phyloP scores from a whole-genome alignment of 2,888 invertebrate genomes.

The Drosophila anomalata region DNA sequence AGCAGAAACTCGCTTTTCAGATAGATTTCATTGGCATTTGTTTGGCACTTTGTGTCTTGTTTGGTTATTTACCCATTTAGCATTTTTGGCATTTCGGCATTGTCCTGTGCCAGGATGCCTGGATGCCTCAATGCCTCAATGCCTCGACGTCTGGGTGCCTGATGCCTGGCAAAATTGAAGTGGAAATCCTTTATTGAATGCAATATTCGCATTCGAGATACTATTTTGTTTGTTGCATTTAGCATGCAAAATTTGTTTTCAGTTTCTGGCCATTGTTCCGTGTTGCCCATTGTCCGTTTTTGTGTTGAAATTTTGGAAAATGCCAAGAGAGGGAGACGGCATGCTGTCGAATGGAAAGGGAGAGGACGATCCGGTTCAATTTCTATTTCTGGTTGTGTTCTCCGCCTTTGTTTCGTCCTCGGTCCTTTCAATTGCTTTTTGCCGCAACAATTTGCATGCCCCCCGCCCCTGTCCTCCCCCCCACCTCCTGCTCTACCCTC shows the following conservation, averaged over 20 bases:
- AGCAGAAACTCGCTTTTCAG: background rate
- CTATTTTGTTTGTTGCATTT: slow-evolving; percentile 63
- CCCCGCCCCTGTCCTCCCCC: background rate
- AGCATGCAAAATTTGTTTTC: slow-evolving; percentile 74
- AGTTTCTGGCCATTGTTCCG: slow-evolving; percentile 57
- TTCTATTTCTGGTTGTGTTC: slow-evolving; percentile 17
- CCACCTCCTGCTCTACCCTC: background rate
- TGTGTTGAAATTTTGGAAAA: background rate
- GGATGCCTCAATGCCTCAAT: slow-evolving; percentile 2
- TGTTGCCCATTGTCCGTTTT: slow-evolving; percentile 48
- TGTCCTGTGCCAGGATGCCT: slow-evolving; percentile 27
- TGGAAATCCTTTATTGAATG: slow-evolving; percentile 67
- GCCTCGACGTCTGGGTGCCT: slow-evolving; percentile 1
- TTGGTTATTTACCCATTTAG: slow-evolving; percentile 6
- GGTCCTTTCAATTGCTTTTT: slow-evolving; percentile 60
- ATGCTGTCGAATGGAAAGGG: background rate
- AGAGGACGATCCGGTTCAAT: slow-evolving; percentile 1
- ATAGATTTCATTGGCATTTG: slow-evolving; percentile 33
- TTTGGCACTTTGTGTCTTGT: slow-evolving; percentile 20
- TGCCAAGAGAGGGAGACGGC: background rate
- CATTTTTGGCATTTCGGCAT: slow-evolving; percentile 25
- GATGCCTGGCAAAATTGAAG: slow-evolving; percentile 61
- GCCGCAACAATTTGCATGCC: slow-evolving; percentile 41
- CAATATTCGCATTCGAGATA: slow-evolving; percentile 23
- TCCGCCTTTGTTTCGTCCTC: slow-evolving; percentile 39